phyloP scores from a whole-genome alignment of 2,797 vertebrate species.

The Schizopygopsis malacanthus region DNA sequence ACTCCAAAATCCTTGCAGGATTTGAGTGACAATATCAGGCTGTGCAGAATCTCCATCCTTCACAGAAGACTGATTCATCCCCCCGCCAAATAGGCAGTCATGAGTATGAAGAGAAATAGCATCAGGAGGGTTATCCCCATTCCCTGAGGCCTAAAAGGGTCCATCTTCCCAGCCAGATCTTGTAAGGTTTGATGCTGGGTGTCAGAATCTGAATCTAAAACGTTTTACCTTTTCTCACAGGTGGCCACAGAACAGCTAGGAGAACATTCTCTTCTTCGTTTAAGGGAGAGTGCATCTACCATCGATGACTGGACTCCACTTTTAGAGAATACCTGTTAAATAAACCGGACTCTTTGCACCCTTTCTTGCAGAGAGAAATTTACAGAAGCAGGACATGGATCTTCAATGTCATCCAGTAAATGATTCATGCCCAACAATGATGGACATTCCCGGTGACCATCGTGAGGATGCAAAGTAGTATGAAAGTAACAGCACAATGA shows the following conservation, averaged over 20 bases:
- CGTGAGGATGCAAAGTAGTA: no score
- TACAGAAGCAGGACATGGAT: no score
- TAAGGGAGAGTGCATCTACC: background rate
- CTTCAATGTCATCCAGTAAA: no score
- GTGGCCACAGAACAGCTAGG: background rate
- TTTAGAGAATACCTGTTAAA: no score
- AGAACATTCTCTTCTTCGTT: background rate
- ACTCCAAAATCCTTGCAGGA: background rate
- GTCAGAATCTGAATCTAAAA: background rate
- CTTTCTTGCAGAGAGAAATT: no score
- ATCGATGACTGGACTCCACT: background rate
- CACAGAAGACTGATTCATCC: background rate
- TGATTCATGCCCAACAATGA: no score
- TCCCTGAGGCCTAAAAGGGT: background rate
- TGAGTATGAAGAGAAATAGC: background rate
- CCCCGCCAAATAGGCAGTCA: background rate
- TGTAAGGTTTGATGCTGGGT: background rate
- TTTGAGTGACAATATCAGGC: background rate
- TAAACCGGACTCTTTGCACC: no score
- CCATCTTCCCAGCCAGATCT: background rate
- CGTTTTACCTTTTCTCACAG: background rate
- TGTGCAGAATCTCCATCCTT: background rate
- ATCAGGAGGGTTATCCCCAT: background rate
- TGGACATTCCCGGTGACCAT: no score
- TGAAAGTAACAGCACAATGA: no score